These are phyloP conservation scores for Isotomurus palustris DNA, from an alignment of 2,888 invertebrate genomes.

Conservation along the genomic window DNA sequence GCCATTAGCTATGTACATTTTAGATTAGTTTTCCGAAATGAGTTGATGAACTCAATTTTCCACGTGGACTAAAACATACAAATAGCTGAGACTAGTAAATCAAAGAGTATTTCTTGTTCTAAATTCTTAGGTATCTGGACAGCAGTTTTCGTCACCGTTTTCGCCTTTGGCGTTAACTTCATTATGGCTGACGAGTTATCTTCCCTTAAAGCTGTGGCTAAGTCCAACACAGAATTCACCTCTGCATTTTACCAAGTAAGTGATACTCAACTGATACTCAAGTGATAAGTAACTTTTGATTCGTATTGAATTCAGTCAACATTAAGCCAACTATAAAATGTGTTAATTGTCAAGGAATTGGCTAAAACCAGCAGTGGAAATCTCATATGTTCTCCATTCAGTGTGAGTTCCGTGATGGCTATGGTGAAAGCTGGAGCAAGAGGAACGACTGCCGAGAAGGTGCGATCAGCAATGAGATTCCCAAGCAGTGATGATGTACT, in stretches of 20 bases:
- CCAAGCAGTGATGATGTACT: constrained; percentile 23
- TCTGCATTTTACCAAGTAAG: constrained; percentile 36
- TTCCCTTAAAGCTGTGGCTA: constrained; percentile 23
- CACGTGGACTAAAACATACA: too few species aligned
- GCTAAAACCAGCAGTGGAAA: constrained; percentile 29
- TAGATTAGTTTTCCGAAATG: too few species aligned
- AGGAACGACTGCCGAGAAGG: constrained; percentile 30
- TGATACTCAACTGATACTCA: background rate
- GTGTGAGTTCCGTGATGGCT: constrained; percentile 39
- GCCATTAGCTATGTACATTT: too few species aligned
- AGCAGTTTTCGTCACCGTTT: constrained; percentile 56
- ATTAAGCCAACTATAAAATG: background rate
- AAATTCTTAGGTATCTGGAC: constrained; percentile 51
- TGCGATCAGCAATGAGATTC: constrained; percentile 28
- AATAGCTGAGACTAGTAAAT: too few species aligned
- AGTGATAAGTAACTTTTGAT: background rate
- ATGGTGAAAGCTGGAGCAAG: constrained; percentile 43
- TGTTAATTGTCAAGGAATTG: too few species aligned
- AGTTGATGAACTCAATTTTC: too few species aligned
- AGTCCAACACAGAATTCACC: constrained; percentile 36
- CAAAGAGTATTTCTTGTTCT: constrained; percentile 48
- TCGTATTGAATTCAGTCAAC: background rate
- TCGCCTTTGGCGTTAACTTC: constrained; percentile 53
- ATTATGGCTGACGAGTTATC: background rate
- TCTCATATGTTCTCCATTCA: constrained; percentile 41